phyloP scores from a whole-genome alignment of 1,140 invertebrate genomes.

The Drosophila orosa region DNA sequence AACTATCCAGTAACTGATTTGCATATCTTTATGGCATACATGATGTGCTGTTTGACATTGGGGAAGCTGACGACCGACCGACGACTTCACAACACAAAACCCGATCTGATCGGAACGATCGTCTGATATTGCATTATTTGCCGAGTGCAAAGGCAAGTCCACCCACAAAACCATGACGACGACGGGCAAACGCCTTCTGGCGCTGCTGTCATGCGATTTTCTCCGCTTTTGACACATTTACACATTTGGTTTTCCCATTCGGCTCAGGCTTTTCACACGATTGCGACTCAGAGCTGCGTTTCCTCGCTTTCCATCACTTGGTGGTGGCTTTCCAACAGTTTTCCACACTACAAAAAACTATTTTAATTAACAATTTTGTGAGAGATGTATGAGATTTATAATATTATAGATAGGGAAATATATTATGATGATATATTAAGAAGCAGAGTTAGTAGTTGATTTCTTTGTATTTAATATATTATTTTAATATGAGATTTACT shows the following conservation, averaged over 20 bases:
- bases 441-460: too few relatives aligned
- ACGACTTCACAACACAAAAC: constrained; percentile 28
- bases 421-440: neutral
- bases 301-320: constrained; percentile 38
- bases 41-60: constrained; percentile 64
- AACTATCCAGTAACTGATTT: constrained; percentile 40
- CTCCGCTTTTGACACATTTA: constrained; percentile 72
- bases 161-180: constrained; percentile 24
- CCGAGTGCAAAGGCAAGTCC: constrained; percentile 32
- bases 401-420: neutral
- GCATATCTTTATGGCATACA: constrained; percentile 47
- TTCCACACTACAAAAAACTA: neutral
- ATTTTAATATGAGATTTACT: neutral
- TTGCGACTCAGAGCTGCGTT: constrained; percentile 14
- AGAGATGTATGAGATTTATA: neutral
- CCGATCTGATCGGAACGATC: constrained; percentile 15
- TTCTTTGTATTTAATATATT: neutral
- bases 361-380: neutral
- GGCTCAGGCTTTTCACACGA: constrained; percentile 65
- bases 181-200: constrained; percentile 7
- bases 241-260: constrained; percentile 66
- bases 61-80: constrained; percentile 3
- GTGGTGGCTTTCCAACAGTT: constrained; percentile 38
- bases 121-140: constrained; percentile 9
- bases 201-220: constrained; percentile 53